Evolutionary conservation across 2,113 vertebrate species (phyloP).

Genomic region (Sus scrofa): T2T-Sscrofa CM000823.6:44466501-44467000

Average conservation of each 20-base stretch:
- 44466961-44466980: background rate
- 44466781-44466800: background rate
- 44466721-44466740: background rate
- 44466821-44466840: background rate
- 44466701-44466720: background rate
- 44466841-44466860: background rate
- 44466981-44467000: background rate
- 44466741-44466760: background rate
- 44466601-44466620: background rate
- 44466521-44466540: background rate
- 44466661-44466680: too few species aligned
- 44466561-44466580: background rate
- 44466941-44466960: background rate
- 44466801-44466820: background rate
- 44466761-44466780: background rate
- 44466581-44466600: background rate
- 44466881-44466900: too few species aligned
- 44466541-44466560: background rate
- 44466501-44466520: background rate
- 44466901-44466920: too few species aligned
- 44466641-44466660: background rate
- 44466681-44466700: background rate
- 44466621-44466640: background rate
- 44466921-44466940: background rate
- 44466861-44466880: too few species aligned